Evolutionary conservation across 2,113 vertebrate genomes (phyloP).

Genomic region (Atherinomorus stipes): DNA sequence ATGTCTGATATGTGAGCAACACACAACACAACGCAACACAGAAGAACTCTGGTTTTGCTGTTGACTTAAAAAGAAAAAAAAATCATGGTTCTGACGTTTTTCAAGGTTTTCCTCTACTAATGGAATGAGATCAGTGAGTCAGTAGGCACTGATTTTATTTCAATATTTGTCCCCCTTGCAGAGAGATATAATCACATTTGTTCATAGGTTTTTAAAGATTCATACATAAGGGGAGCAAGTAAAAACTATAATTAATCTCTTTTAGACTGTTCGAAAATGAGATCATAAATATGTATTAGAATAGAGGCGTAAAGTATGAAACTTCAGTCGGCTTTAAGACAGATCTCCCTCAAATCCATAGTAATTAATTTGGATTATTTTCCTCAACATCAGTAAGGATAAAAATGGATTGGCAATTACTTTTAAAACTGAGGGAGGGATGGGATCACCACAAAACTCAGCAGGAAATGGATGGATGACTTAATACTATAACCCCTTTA

Average conservation of each 20-base stretch:
- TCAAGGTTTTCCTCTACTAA: background rate
- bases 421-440: conserved; percentile 36
- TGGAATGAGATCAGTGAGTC: conserved; percentile 20
- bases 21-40: background rate
- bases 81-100: conserved; percentile 1
- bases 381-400: conserved; percentile 56
- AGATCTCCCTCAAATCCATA: conserved; percentile 55
- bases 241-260: conserved; percentile 59
- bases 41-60: conserved; percentile 6
- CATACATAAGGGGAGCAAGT: conserved; percentile 24
- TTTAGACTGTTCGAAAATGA: conserved; percentile 56
- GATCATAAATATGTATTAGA: conserved; percentile 72
- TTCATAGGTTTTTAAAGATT: conserved; percentile 40
- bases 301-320: conserved; percentile 41
- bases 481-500: conserved; percentile 33
- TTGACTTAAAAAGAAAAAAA: conserved; percentile 19
- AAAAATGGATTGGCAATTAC: conserved; percentile 53
- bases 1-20: conserved; percentile 16
- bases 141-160: conserved; percentile 20
- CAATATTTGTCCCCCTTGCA: conserved; percentile 19
- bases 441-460: conserved; percentile 29
- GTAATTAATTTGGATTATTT: conserved; percentile 67
- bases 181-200: conserved; percentile 41
- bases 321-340: conserved; percentile 43
- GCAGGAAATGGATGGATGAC: conserved; percentile 38